A percentile compares a stretch with the other conserved stretches of the same genome.
Evolutionary conservation across 2,888 invertebrate genomes (phyloP).

Genomic region (Cryptocheilus praepositus): DNA sequence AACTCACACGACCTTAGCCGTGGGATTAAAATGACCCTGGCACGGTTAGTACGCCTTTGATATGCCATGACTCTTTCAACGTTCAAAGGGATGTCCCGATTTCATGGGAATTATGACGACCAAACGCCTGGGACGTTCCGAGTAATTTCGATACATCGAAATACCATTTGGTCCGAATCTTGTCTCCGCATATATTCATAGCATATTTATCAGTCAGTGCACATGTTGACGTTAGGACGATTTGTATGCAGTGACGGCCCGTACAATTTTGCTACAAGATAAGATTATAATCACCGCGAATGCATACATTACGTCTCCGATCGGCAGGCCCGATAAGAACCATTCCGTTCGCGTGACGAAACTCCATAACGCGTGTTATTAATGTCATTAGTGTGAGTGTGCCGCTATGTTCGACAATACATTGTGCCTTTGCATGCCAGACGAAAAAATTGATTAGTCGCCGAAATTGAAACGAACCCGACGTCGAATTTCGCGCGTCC

Average conservation of each 20-base stretch:
- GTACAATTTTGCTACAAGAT: not conserved
- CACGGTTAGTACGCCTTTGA: slow-evolving; percentile 5
- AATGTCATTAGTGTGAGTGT: slow-evolving; percentile 28
- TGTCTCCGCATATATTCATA: too few relatives aligned
- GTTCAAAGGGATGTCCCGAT: too few relatives aligned
- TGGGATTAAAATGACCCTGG: slow-evolving; percentile 16
- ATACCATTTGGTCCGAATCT: too few relatives aligned
- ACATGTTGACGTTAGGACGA: too few relatives aligned
- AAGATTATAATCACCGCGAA: slow-evolving; percentile 29
- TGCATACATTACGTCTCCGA: slow-evolving; percentile 27
- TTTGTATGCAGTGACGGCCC: too few relatives aligned
- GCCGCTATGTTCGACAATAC: slow-evolving; percentile 7
- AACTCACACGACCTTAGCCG: slow-evolving; percentile 8
- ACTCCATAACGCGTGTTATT: slow-evolving; percentile 31
- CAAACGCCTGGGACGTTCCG: too few relatives aligned
- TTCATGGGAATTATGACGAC: too few relatives aligned
- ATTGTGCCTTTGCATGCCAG: not conserved
- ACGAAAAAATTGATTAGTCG: not conserved
- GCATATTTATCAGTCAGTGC: too few relatives aligned
- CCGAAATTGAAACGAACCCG: not conserved
- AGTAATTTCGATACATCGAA: too few relatives aligned
- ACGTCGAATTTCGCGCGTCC: not conserved
- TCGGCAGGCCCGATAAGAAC: slow-evolving; percentile 23
- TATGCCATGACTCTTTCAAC: too few relatives aligned
- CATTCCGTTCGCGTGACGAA: slow-evolving; percentile 34